phyloP scores from a whole-genome alignment of 2,888 invertebrate species.

The Hirtodrosophila duncani region DNA sequence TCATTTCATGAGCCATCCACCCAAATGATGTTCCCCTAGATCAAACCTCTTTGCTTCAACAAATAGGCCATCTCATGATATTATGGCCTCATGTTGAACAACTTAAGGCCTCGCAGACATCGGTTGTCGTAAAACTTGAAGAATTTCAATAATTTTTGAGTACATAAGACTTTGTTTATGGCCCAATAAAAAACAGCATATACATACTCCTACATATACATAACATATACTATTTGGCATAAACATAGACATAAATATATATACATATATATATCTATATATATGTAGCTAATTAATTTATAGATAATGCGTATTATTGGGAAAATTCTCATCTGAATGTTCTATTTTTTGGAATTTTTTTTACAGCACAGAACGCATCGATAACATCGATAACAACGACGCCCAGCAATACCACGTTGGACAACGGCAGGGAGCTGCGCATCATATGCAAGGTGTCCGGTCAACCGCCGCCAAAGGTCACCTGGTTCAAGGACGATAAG shows the following conservation, averaged over 20 bases:
- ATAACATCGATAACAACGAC: conserved; percentile 75
- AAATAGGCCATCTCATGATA: no score
- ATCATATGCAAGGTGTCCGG: conserved; percentile 88
- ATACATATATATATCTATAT: neutral
- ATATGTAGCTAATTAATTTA: neutral
- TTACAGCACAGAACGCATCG: conserved; percentile 79
- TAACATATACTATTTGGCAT: no score
- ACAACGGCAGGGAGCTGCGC: conserved; percentile 81
- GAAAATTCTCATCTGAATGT: conserved; percentile 1
- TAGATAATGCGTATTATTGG: neutral
- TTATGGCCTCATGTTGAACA: conserved; percentile 21
- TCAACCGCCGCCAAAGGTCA: conserved; percentile 88
- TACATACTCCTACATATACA: no score
- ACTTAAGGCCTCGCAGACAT: conserved; percentile 7
- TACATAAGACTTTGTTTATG: conserved; percentile 57
- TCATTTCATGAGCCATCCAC: no score
- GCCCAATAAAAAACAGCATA: conserved; percentile 23
- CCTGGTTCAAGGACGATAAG: conserved; percentile 88
- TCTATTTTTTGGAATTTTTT: conserved; percentile 24
- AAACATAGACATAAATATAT: conserved; percentile 40
- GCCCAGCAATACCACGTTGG: conserved; percentile 65
- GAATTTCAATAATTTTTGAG: conserved; percentile 48
- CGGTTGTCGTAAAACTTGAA: conserved; percentile 6
- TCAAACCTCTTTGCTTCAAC: no score
- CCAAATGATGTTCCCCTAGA: no score